These are phyloP conservation scores for Clarias batrachus DNA, from an alignment of 2,113 vertebrate species.

Conservation along the genomic window DNA sequence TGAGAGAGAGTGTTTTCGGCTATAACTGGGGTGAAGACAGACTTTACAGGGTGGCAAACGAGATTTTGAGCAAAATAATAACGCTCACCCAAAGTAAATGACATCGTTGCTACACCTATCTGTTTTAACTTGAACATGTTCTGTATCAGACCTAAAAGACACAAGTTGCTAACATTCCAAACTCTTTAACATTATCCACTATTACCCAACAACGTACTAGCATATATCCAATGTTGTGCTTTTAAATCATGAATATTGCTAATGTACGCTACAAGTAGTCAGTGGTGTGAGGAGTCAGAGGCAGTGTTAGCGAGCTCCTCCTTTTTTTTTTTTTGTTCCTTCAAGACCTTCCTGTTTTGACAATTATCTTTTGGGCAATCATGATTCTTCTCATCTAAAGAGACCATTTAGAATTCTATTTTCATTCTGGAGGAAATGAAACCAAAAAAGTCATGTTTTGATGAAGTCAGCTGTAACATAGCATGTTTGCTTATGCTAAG, in stretches of 20 bases:
- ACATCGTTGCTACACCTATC: neutral
- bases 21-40: neutral
- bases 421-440: neutral
- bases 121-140: neutral
- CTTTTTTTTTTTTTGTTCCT: neutral
- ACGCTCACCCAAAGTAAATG: neutral
- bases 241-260: neutral
- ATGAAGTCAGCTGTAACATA: neutral
- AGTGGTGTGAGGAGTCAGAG: neutral
- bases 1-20: neutral
- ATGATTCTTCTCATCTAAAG: neutral
- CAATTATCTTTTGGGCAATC: neutral
- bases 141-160: neutral
- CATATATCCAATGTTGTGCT: neutral
- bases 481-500: neutral
- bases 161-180: neutral
- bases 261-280: neutral
- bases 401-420: neutral
- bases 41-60: neutral
- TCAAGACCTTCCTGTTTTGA: neutral
- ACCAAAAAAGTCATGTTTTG: neutral
- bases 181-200: neutral
- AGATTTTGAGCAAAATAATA: neutral
- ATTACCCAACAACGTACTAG: neutral
- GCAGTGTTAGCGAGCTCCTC: neutral